These are phyloP conservation scores for Gambusia yucatana DNA, from an alignment of 2,797 vertebrate genomes.

Conservation along the genomic window DNA sequence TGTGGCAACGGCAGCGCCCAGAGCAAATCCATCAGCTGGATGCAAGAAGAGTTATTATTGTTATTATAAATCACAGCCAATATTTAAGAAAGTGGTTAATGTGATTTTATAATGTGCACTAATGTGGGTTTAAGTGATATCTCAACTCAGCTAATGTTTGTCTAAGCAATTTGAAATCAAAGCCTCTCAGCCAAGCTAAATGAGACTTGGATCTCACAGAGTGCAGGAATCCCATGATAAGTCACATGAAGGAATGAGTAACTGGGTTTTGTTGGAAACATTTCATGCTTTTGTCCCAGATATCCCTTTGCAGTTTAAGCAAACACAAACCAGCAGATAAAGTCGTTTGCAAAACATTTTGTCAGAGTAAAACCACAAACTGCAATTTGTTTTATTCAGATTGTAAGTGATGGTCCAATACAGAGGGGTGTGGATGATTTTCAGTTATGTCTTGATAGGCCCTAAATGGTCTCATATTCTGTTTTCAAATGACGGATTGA, in stretches of 20 bases:
- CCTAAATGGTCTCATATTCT: background rate
- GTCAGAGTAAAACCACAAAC: background rate
- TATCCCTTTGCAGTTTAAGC: background rate
- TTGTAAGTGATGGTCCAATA: background rate
- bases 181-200: background rate
- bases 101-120: background rate
- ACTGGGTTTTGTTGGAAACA: conserved; percentile 10
- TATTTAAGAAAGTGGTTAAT: background rate
- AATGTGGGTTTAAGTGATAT: background rate
- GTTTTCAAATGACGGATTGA: background rate
- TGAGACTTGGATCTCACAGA: conserved; percentile 9
- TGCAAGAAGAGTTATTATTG: conserved; percentile 15
- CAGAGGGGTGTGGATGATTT: background rate
- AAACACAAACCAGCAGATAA: conserved; percentile 10
- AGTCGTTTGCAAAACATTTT: background rate
- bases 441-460: background rate
- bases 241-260: conserved; percentile 46
- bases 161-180: background rate
- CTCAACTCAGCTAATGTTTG: background rate
- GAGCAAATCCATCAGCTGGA: conserved; percentile 82
- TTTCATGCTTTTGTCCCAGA: background rate
- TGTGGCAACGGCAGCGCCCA: conserved; percentile 83
- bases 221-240: conserved; percentile 40
- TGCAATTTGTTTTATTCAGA: background rate
- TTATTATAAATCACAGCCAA: background rate